phyloP scores from a whole-genome alignment of 2,888 invertebrate species.

The Himalopsyche japonica region DNA sequence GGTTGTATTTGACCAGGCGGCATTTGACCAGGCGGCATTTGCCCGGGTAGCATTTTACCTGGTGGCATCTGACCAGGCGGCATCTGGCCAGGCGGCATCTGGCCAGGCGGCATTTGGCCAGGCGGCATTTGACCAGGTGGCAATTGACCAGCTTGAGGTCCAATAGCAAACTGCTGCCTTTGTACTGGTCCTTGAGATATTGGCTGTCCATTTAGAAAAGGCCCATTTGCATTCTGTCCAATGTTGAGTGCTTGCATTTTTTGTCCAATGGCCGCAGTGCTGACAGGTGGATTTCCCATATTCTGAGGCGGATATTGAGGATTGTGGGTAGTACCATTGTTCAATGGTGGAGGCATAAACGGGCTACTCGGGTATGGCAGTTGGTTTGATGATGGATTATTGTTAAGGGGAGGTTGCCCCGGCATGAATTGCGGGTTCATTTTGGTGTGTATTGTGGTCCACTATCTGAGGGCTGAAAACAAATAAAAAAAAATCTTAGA shows the following conservation, averaged over 20 bases:
- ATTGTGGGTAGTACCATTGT: conserved; percentile 48
- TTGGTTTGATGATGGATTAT: conserved; percentile 16
- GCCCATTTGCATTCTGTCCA: conserved; percentile 44
- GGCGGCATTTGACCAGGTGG: conserved; percentile 21
- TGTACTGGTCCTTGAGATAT: conserved; percentile 18
- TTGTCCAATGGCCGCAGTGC: conserved; percentile 48
- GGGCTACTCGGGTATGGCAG: conserved; percentile 50
- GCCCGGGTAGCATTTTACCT: conserved; percentile 46
- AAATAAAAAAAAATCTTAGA: background rate
- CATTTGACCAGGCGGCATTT: conserved; percentile 46
- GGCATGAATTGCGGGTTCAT: conserved; percentile 59
- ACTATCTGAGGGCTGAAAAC: background rate
- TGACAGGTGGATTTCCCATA: conserved; percentile 33
- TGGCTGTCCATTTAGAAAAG: conserved; percentile 21
- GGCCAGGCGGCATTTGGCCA: conserved; percentile 42
- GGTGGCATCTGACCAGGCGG: conserved; percentile 48
- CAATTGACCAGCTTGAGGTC: background rate
- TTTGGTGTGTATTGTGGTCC: background rate
- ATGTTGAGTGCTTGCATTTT: conserved; percentile 57
- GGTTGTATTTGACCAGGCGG: conserved; percentile 41
- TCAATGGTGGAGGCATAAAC: conserved; percentile 52
- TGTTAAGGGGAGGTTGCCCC: conserved; percentile 43
- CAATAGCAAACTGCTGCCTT: background rate
- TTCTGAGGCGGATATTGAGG: background rate
- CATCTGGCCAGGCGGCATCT: conserved; percentile 42